These are phyloP conservation scores for Haplotaxodon microlepis DNA, from an alignment of 2,113 vertebrate species.

Conservation along the genomic window DNA sequence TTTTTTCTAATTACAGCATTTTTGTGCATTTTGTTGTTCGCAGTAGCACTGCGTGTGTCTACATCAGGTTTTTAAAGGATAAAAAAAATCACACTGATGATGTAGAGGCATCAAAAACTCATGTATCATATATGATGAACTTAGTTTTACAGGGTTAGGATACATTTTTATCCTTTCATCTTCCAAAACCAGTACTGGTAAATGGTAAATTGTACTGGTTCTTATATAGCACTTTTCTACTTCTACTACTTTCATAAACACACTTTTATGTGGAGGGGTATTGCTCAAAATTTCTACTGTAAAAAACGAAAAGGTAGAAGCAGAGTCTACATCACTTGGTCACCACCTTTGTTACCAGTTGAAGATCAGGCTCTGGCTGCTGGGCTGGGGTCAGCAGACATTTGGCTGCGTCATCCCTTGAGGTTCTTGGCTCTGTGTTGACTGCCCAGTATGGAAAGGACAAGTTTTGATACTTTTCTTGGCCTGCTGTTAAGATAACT, in stretches of 20 bases:
- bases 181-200: not conserved
- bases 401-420: not conserved
- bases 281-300: not conserved
- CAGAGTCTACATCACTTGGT: not conserved
- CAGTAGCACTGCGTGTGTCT: not conserved
- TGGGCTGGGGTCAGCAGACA: not conserved
- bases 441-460: accelerated
- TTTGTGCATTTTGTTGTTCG: not conserved
- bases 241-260: not conserved
- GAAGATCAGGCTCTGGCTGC: not conserved
- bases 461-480: not conserved
- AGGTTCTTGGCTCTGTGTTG: not conserved
- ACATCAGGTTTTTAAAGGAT: not conserved
- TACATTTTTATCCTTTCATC: not conserved
- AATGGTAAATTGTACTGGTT: not conserved
- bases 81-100: accelerated
- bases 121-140: not conserved
- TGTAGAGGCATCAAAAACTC: not conserved
- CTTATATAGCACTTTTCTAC: not conserved
- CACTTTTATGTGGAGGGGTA: not conserved
- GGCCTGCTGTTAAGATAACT: not conserved
- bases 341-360: not conserved
- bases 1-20: not conserved
- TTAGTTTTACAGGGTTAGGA: not conserved
- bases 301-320: accelerated